Conservation (phyloP, 2,113 vertebrate species). For the Andinoacara biseriatus region DNA sequence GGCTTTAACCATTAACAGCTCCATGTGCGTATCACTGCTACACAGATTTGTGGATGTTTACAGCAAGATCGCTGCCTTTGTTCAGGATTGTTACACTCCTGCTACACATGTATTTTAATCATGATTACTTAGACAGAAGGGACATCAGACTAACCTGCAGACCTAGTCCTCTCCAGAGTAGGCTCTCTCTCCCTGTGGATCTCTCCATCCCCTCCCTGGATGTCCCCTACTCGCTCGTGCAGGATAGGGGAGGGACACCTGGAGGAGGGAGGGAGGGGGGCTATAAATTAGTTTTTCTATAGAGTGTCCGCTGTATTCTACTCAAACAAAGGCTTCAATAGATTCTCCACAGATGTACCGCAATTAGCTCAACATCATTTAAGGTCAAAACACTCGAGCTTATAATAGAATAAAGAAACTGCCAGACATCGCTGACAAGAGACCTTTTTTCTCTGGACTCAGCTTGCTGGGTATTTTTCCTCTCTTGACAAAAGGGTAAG, state of each 20-base stretch:
- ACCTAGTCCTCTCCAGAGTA: constrained; percentile 85
- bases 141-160: constrained; percentile 79
- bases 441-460: constrained; percentile 49
- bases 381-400: constrained; percentile 67
- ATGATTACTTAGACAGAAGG: background rate
- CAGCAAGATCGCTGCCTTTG: background rate
- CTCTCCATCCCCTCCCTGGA: constrained; percentile 84
- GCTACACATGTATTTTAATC: background rate
- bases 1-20: too few relatives aligned
- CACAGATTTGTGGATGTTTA: background rate
- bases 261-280: constrained; percentile 10
- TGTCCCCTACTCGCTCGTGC: constrained; percentile 84
- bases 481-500: constrained; percentile 45
- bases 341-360: constrained; percentile 39
- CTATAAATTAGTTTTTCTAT: constrained; percentile 19
- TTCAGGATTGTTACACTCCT: background rate
- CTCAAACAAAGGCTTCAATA: constrained; percentile 30
- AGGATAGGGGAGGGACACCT: constrained; percentile 93
- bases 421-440: constrained; percentile 49
- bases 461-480: constrained; percentile 17
- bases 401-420: constrained; percentile 62
- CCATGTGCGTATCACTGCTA: background rate
- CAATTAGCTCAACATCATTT: constrained; percentile 64
- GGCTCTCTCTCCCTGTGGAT: constrained; percentile 87
- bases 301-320: constrained; percentile 24